phyloP scores from a whole-genome alignment of 2,888 invertebrate species.

The Empis livida region DNA sequence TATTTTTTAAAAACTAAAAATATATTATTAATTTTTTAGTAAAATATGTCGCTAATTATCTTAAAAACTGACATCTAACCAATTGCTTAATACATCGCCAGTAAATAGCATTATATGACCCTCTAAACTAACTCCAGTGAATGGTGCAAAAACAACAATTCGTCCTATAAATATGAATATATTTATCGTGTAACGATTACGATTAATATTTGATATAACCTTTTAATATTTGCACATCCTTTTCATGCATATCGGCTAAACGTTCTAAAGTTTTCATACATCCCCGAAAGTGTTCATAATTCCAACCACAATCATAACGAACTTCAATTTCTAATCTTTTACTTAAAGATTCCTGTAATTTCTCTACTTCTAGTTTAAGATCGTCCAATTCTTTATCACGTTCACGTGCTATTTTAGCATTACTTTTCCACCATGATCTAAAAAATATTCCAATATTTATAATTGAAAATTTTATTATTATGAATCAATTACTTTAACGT shows the following conservation, averaged over 20 bases:
- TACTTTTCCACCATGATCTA: slow-evolving; percentile 61
- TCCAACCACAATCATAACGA: slow-evolving; percentile 77
- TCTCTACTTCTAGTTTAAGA: slow-evolving; percentile 60
- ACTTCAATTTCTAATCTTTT: slow-evolving; percentile 44
- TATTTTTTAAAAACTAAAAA: slow-evolving; percentile 67
- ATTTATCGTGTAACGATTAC: no score
- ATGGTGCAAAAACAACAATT: slow-evolving; percentile 72
- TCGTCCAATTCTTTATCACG: slow-evolving; percentile 50
- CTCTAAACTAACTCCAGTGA: slow-evolving; percentile 82
- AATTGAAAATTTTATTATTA: no score
- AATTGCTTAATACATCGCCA: slow-evolving; percentile 85
- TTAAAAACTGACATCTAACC: slow-evolving; percentile 67
- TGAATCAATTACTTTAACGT: slow-evolving; percentile 11
- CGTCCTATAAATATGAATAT: slow-evolving; percentile 47
- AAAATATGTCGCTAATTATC: not conserved
- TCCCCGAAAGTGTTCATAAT: slow-evolving; percentile 79
- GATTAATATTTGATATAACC: slow-evolving; percentile 28
- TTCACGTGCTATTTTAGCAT: slow-evolving; percentile 52
- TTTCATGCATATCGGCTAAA: slow-evolving; percentile 60
- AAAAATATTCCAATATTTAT: not conserved
- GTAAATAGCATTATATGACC: slow-evolving; percentile 84
- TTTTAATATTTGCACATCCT: slow-evolving; percentile 52
- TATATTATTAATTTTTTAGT: slow-evolving; percentile 1
- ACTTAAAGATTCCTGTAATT: slow-evolving; percentile 26
- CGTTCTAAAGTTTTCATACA: slow-evolving; percentile 73